Conservation (phyloP, 2,888 invertebrate species). For the Podotricha telesiphe region DNA sequence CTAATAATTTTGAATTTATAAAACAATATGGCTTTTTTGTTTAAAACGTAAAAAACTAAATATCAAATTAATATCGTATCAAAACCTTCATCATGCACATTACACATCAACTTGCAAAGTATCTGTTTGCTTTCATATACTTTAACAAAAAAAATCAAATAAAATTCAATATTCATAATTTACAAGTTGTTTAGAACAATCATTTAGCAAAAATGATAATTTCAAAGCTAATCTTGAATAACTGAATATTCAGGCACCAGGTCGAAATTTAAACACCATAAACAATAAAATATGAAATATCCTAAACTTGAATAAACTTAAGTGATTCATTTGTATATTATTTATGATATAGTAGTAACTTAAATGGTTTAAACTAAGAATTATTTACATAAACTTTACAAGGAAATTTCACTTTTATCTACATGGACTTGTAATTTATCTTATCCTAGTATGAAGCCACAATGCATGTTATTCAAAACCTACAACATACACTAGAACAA, state of each 20-base stretch:
- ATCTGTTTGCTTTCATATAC: conserved; percentile 1
- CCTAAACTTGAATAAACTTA: conserved; percentile 50
- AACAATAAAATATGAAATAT: conserved; percentile 39
- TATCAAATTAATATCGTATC: conserved; percentile 63
- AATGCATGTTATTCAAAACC: conserved; percentile 58
- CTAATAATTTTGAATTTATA: conserved; percentile 19
- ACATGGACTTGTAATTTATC: conserved; percentile 71
- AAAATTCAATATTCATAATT: conserved; percentile 10
- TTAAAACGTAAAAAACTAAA: conserved; percentile 44
- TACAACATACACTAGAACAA: conserved; percentile 37
- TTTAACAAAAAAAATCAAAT: conserved; percentile 18
- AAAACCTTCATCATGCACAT: conserved; percentile 43
- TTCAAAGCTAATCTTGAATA: conserved; percentile 38
- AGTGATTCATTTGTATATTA: conserved; percentile 57
- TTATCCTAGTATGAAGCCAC: conserved; percentile 64
- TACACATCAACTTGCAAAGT: background rate
- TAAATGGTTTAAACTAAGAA: conserved; percentile 49
- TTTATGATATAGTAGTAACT: conserved; percentile 57
- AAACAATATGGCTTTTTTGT: conserved; percentile 21
- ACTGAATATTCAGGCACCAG: conserved; percentile 44
- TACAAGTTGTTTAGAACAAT: conserved; percentile 24
- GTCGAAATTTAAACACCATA: conserved; percentile 36
- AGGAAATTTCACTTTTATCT: conserved; percentile 64
- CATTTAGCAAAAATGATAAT: conserved; percentile 13
- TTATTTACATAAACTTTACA: conserved; percentile 69